These are phyloP conservation scores for Mesocricetus auratus DNA, from an alignment of 2,113 vertebrate genomes.

Conservation along the genomic window DNA sequence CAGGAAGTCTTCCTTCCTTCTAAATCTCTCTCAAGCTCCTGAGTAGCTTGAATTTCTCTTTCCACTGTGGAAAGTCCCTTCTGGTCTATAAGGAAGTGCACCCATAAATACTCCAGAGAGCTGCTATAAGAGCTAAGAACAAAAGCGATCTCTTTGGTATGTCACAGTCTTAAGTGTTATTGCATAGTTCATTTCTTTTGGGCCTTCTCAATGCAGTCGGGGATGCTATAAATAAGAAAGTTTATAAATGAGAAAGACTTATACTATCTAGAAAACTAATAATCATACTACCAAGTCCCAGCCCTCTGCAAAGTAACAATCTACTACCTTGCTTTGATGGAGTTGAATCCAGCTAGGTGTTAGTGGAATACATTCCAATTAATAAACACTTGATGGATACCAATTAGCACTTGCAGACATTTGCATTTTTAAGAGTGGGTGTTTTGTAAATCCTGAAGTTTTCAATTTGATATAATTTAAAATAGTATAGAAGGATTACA, in stretches of 20 bases:
- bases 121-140: neutral
- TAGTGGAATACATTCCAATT: neutral
- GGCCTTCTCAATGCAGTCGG: neutral
- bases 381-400: neutral
- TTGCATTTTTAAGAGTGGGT: conserved; percentile 12
- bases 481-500: neutral
- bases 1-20: neutral
- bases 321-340: neutral
- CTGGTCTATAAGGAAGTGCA: neutral
- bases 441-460: neutral
- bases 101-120: neutral
- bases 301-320: neutral
- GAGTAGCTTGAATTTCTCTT: neutral
- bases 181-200: neutral
- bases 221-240: neutral
- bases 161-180: neutral
- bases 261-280: neutral
- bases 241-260: neutral
- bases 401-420: neutral
- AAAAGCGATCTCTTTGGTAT: neutral
- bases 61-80: neutral
- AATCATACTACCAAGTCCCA: neutral
- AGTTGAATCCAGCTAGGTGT: neutral
- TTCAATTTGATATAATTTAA: conserved; percentile 32
- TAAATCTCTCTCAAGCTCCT: neutral